phyloP scores from a whole-genome alignment of 1,140 invertebrate genomes.

The Wiebesia pumilae region DNA sequence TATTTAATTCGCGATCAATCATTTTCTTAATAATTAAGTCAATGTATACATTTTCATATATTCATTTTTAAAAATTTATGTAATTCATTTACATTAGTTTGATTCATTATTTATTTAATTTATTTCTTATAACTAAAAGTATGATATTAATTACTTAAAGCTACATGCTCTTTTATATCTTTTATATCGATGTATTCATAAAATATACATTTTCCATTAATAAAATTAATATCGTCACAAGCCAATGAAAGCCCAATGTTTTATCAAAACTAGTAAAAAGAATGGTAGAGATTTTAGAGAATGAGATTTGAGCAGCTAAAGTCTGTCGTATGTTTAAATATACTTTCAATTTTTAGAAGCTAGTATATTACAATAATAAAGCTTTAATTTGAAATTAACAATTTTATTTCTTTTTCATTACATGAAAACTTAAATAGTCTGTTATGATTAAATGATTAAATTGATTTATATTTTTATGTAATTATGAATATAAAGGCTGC shows the following conservation, averaged over 20 bases:
- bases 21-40: too few relatives aligned
- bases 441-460: not conserved
- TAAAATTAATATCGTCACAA: not conserved
- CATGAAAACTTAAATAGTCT: not conserved
- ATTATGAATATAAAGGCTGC: not conserved
- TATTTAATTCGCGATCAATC: too few relatives aligned
- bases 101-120: too few relatives aligned
- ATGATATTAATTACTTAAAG: not conserved
- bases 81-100: too few relatives aligned
- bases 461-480: not conserved
- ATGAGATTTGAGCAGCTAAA: not conserved
- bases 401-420: conserved; percentile 4
- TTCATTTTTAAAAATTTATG: too few relatives aligned
- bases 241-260: not conserved
- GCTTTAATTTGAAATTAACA: not conserved
- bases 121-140: too few relatives aligned
- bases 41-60: too few relatives aligned
- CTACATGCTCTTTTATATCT: not conserved
- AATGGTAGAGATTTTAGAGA: not conserved
- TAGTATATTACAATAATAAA: not conserved
- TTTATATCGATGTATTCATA: not conserved
- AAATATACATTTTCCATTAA: not conserved
- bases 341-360: not conserved
- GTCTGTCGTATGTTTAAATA: not conserved
- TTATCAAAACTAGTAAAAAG: not conserved